phyloP scores from a whole-genome alignment of 64 coral and sea anemone species.

The Pocillopora damicornis region DNA sequence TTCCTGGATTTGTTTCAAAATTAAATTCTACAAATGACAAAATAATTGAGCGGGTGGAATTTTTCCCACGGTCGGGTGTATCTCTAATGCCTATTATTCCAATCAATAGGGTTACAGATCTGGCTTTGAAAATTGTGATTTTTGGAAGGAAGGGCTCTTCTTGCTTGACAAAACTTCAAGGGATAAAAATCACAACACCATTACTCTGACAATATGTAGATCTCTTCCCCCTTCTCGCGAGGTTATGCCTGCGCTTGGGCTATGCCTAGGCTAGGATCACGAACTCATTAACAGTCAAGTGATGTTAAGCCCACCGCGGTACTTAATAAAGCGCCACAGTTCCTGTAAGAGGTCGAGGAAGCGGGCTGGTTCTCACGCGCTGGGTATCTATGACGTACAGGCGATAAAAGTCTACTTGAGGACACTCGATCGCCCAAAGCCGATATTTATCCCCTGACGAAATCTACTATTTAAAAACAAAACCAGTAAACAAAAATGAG shows the following conservation, averaged over 20 bases:
- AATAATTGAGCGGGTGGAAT: too few species aligned
- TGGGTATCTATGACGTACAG: conserved; percentile 29
- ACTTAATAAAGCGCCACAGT: conserved; percentile 1
- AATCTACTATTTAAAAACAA: conserved; percentile 40
- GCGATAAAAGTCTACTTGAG: conserved; percentile 31
- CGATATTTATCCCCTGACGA: conserved; percentile 44
- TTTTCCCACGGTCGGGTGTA: too few species aligned
- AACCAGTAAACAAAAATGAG: conserved; percentile 46
- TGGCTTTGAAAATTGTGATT: too few species aligned
- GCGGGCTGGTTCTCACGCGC: conserved; percentile 22
- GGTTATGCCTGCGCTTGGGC: neutral
- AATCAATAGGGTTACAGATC: too few species aligned
- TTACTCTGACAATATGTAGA: too few species aligned
- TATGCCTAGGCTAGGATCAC: neutral
- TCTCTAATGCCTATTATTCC: too few species aligned
- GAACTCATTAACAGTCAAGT: neutral
- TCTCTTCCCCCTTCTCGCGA: too few species aligned
- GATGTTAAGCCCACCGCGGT: neutral
- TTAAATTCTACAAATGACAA: too few species aligned
- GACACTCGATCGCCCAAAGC: conserved; percentile 24
- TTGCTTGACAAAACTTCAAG: too few species aligned
- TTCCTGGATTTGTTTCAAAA: too few species aligned
- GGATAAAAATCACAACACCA: too few species aligned
- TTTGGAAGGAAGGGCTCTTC: too few species aligned
- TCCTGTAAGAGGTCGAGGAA: conserved; percentile 5